Evolutionary conservation across 1,140 invertebrate species (phyloP), one percentile per base, ranked within the genome.

Genomic region (Drosophila pseudoobscura): DNA sequence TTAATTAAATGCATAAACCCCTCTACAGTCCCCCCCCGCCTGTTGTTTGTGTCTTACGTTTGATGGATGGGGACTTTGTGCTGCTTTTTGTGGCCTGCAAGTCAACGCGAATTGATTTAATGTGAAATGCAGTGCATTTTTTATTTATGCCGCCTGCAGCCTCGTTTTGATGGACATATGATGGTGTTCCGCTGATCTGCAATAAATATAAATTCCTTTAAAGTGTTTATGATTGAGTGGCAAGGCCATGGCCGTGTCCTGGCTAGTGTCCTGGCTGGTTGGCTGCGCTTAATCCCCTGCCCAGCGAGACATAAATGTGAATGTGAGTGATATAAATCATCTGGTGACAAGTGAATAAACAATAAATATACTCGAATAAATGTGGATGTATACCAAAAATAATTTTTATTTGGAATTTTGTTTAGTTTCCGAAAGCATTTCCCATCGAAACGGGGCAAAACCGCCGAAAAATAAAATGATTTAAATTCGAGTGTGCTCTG

Each of bases 51-150:
- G 62, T 55, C 71, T 75, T 75, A 39, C 58, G 20, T 54, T 59
- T 75, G 72, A 75, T 75, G 66, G 68, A 78, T 78, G 76, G 45
- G 45, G 31, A 17, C 47, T 35, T 43, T 44, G 46, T 75, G 52
- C 55, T 29, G 29, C 35, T 57, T 69, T 75, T 79, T 76, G 51
- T 31, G 59, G 53, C 45, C 64, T 7, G 46, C 43, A 63, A 77
- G 82, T 80, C 73, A 80, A 70, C 72, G 54, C 63, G 74, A 75
- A 82, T 82, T 82, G 82, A 84, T 84, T 84, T 85, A 77, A 85
- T 85, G 73, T 60, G 54, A 63, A 87, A 63, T 59, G 72, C 68
- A 80, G 69, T 65, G 57, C 45, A 13, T 73, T 69, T 64, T 75
- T 69, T 79, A 75, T 74, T 63, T 63, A 26, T 45, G 20, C 1